phyloP scores from a whole-genome alignment of 2,797 vertebrate species.

The Oryzias sinensis region DNA sequence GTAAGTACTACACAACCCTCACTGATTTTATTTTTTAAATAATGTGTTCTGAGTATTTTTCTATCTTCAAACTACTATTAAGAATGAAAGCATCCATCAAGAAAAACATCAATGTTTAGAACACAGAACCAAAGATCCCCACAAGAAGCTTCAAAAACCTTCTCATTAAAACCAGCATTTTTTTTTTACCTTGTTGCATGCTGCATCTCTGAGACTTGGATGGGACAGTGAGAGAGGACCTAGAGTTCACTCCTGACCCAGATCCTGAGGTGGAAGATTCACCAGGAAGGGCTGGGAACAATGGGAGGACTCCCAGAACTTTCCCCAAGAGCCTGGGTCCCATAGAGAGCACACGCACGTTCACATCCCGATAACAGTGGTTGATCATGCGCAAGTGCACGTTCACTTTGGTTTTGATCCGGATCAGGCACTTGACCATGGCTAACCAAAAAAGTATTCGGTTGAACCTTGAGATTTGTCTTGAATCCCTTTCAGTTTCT shows the following conservation, averaged over 20 bases:
- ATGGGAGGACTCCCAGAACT: conserved; percentile 77
- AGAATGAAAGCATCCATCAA: too few species aligned
- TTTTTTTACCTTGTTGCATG: conserved; percentile 51
- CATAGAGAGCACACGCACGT: conserved; percentile 85
- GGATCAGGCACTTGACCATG: conserved; percentile 93
- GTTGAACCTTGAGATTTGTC: conserved; percentile 1
- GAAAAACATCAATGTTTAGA: too few species aligned
- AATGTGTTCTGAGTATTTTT: too few species aligned
- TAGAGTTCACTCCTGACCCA: conserved; percentile 41
- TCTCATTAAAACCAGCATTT: not conserved
- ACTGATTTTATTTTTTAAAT: too few species aligned
- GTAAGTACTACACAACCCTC: too few species aligned
- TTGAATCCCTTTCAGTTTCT: not conserved
- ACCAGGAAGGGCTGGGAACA: conserved; percentile 62
- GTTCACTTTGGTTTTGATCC: conserved; percentile 88
- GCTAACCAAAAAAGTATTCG: conserved; percentile 2
- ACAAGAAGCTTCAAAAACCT: not conserved
- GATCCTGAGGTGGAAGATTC: conserved; percentile 43
- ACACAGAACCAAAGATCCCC: too few species aligned
- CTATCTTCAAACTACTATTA: too few species aligned
- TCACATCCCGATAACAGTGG: conserved; percentile 88
- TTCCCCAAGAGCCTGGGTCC: conserved; percentile 84
- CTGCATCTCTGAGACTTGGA: conserved; percentile 25
- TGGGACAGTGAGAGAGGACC: conserved; percentile 46
- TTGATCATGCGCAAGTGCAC: conserved; percentile 91